Conservation (phyloP, 2,797 vertebrate genomes). For the Mormyrops attenuatus region DNA sequence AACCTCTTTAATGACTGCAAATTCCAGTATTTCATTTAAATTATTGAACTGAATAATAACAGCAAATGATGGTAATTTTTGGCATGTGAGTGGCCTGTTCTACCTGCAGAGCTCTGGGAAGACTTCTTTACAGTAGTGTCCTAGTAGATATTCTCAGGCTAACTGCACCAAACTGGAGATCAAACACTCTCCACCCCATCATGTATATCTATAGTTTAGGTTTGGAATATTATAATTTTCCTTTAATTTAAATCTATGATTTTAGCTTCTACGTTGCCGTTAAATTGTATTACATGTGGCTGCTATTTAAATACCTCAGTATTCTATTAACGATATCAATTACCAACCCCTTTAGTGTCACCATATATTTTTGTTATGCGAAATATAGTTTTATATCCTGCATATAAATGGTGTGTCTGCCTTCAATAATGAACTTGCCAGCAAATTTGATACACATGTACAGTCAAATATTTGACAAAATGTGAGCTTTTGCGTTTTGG, state of each 20-base stretch:
- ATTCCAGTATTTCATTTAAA: neutral
- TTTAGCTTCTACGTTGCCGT: neutral
- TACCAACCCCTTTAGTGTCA: neutral
- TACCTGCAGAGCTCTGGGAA: neutral
- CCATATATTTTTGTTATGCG: neutral
- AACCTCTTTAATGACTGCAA: neutral
- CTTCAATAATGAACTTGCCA: neutral
- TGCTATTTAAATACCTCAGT: neutral
- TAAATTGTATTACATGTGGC: neutral
- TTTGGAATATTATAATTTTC: neutral
- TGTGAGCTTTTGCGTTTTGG: neutral
- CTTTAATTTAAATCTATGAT: neutral
- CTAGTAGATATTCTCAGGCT: neutral
- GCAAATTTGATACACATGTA: neutral
- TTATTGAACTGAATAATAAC: neutral
- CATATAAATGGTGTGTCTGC: neutral
- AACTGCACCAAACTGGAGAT: neutral
- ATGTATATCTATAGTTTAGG: neutral
- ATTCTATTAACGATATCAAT: neutral
- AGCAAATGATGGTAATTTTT: neutral
- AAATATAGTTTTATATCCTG: neutral
- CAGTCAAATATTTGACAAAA: neutral
- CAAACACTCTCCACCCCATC: neutral
- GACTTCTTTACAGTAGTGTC: neutral
- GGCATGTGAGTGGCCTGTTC: neutral